Base-by-base conservation (phyloP, 2,113 vertebrate species). In the Strix aluco region DNA sequence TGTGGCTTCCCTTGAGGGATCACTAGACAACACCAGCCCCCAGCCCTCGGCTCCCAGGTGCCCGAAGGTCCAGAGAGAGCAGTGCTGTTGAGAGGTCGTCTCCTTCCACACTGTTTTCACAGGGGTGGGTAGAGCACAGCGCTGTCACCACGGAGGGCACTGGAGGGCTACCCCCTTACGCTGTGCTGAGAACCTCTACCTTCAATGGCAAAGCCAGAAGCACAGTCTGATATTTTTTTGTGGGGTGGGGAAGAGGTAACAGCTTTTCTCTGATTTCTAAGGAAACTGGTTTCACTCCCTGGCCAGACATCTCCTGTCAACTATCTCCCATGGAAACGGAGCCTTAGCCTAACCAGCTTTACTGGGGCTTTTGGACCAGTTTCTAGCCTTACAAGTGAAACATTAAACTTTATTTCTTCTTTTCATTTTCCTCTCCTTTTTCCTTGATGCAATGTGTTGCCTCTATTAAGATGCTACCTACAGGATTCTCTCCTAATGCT, bases 401-500 rank as follows among this genome's bases (percentile, higher is more conserved):
- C 42, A 23, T 29, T 69, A 69, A 82, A 10, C 22, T 88, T 86
- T 75, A 83, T 90, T 91, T 63, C 36, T 84, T 67, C 40, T 87
- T 91, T 90, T 85, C 14, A 38, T 87, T 86, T 95, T 86, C 55
- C 26, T 81, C 11, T 72, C 12, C 17, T 36, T 89, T 77, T 85
- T 61, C 52, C 71, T 77, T 73, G 49, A 65, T 86, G 38, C 58
- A 62, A 34, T 46, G 29, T 52, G 29, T 42, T 83, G 34, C 40
- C 57, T 83, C 92, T 82, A 88, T 96, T 90, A 93, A 94, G 93
- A 85, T 74, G 22, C 66, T 89, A 71, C 77, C 90, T 89, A 42
- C 70, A 88, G 89, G 75, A 88, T 90, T 92, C 66, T 85, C 69
- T 96, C 61, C 83, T 89, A 62, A 87, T 58, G 67, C 75, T 86